Conservation (phyloP, 2,888 invertebrate species). For the Yponomeuta sedellus region DNA sequence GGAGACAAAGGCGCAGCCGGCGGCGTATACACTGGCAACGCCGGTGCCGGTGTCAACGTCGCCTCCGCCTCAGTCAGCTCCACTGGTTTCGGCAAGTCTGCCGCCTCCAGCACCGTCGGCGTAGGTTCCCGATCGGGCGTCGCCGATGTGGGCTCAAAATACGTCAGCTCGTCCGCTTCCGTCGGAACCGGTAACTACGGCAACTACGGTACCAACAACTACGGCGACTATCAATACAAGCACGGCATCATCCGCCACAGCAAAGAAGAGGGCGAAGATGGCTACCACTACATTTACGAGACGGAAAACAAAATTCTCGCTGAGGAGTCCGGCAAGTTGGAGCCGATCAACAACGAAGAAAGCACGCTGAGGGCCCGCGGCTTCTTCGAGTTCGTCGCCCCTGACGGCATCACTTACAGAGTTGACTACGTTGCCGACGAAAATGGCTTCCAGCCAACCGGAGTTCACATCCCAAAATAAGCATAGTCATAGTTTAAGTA, state of each 20-base stretch:
- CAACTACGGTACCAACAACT: constrained; percentile 29
- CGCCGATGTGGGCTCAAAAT: constrained; percentile 3
- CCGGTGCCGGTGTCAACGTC: constrained; percentile 13
- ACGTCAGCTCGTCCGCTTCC: constrained; percentile 14
- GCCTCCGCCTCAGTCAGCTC: constrained; percentile 20
- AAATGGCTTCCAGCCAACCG: constrained; percentile 55
- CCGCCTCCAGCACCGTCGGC: constrained; percentile 12
- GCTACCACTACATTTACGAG: constrained; percentile 67
- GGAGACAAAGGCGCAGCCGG: constrained; percentile 1
- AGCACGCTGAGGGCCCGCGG: constrained; percentile 54
- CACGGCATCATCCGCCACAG: constrained; percentile 65
- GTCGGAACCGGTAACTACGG: constrained; percentile 21
- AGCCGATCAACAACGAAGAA: constrained; percentile 45
- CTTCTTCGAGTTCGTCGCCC: constrained; percentile 60
- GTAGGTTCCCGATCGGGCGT: constrained; percentile 14
- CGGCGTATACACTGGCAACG: constrained; percentile 1
- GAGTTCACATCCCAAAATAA: constrained; percentile 53
- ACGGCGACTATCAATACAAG: constrained; percentile 51
- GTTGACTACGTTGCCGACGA: constrained; percentile 69
- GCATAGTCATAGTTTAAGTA: constrained; percentile 29
- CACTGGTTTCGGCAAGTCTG: constrained; percentile 21
- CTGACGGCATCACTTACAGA: constrained; percentile 65
- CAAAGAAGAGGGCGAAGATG: constrained; percentile 46
- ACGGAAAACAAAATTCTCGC: constrained; percentile 70
- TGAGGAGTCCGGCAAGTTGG: constrained; percentile 59